These are phyloP conservation scores for Sorex maritimensis DNA, from an alignment of 2,797 vertebrate species.

Conservation along the genomic window DNA sequence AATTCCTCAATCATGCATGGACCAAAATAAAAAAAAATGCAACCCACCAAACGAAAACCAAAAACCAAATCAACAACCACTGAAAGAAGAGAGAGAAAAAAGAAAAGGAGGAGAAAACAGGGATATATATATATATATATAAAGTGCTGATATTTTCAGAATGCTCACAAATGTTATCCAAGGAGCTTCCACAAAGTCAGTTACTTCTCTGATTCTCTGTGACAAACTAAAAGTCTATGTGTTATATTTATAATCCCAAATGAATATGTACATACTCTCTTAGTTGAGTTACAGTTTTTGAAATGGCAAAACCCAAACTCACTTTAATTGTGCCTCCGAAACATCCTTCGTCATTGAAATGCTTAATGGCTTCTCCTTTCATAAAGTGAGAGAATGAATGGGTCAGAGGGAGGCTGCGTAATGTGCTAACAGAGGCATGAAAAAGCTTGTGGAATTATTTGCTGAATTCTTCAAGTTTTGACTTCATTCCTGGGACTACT, in stretches of 20 bases:
- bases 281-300: slow-evolving; percentile 27
- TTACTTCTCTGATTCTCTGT: slow-evolving; percentile 36
- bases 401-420: background rate
- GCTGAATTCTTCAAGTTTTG: slow-evolving; percentile 82
- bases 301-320: background rate
- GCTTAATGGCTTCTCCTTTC: background rate
- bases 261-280: background rate
- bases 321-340: background rate
- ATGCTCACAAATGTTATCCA: background rate
- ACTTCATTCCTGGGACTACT: slow-evolving; percentile 84
- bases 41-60: too few relatives aligned
- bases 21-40: too few relatives aligned
- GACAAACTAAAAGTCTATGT: background rate
- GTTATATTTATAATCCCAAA: slow-evolving; percentile 26
- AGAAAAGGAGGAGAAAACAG: background rate
- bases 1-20: background rate
- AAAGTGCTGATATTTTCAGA: background rate
- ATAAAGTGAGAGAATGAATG: slow-evolving; percentile 11
- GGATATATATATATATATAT: background rate
- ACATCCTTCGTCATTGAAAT: background rate
- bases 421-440: slow-evolving; percentile 27
- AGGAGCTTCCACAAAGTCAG: background rate
- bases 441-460: slow-evolving; percentile 72
- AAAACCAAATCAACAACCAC: background rate
- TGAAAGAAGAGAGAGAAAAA: slow-evolving; percentile 5